Conservation (phyloP, 2,888 invertebrate species). For the Clivina fossor region DNA sequence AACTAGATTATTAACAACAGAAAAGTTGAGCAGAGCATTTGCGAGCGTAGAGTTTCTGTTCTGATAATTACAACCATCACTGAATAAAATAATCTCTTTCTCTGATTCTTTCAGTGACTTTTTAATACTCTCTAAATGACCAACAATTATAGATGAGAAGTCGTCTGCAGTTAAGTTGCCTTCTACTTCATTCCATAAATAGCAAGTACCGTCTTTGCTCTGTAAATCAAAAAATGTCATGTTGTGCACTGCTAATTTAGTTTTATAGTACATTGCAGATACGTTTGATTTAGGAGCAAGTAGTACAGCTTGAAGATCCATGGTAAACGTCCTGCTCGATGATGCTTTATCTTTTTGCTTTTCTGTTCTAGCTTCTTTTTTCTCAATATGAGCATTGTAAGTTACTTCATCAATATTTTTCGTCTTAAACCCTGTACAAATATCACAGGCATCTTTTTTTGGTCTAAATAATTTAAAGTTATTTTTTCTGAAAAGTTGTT, state of each 20-base stretch:
- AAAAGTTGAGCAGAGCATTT: constrained; percentile 38
- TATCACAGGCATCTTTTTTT: constrained; percentile 24
- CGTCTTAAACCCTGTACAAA: constrained; percentile 12
- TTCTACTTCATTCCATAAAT: constrained; percentile 40
- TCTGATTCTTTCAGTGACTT: constrained; percentile 3
- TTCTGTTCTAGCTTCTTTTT: constrained; percentile 2
- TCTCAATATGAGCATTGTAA: background rate
- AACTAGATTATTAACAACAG: constrained; percentile 31
- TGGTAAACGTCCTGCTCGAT: constrained; percentile 6
- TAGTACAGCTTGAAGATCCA: constrained; percentile 12
- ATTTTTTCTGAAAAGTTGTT: constrained; percentile 36
- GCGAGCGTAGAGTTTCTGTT: constrained; percentile 35
- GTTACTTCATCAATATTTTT: constrained; percentile 7
- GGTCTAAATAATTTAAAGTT: constrained; percentile 35
- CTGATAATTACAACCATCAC: constrained; percentile 42
- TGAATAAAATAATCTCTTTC: constrained; percentile 14
- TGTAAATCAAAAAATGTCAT: constrained; percentile 39
- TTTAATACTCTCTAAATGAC: too few species aligned
- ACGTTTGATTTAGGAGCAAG: constrained; percentile 11
- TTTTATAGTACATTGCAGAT: constrained; percentile 14
- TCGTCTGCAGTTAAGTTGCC: constrained; percentile 33
- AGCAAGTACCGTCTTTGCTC: constrained; percentile 37
- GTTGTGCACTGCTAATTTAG: constrained; percentile 38
- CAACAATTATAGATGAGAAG: constrained; percentile 37
- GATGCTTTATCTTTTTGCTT: background rate